A percentile compares a stretch with the other conserved stretches of the same genome.
Evolutionary conservation across 2,797 vertebrate genomes (phyloP).

Genomic region (Liasis olivaceus): DNA sequence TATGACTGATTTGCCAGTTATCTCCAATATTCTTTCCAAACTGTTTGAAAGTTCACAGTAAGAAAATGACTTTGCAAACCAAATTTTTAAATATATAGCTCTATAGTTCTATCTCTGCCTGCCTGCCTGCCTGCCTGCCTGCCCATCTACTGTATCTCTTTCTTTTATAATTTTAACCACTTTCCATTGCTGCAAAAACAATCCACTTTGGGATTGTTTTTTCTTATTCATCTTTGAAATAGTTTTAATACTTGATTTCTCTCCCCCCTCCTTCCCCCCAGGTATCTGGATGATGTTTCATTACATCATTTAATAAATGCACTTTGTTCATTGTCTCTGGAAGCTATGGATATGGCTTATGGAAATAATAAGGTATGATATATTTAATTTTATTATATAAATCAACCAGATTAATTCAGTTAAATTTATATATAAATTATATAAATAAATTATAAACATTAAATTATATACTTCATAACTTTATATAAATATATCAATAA

Average conservation of each 20-base stretch:
- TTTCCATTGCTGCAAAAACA: background rate
- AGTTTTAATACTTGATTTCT: slow-evolving; percentile 63
- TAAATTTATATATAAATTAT: slow-evolving; percentile 23
- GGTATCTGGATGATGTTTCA: slow-evolving; percentile 97
- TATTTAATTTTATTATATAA: slow-evolving; percentile 6
- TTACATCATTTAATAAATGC: slow-evolving; percentile 98
- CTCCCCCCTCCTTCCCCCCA: slow-evolving; percentile 59
- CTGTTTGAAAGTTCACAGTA: slow-evolving; percentile 99
- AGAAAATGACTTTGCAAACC: slow-evolving; percentile 66
- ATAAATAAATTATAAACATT: background rate
- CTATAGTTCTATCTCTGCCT: background rate
- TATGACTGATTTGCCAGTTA: slow-evolving; percentile 97
- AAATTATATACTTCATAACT: background rate
- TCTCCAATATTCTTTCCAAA: slow-evolving; percentile 95
- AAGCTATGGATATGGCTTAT: slow-evolving; percentile 99
- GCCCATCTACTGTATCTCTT: background rate
- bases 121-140: background rate
- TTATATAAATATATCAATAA: slow-evolving; percentile 1
- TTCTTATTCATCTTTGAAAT: slow-evolving; percentile 24
- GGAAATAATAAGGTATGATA: slow-evolving; percentile 93
- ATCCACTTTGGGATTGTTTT: background rate
- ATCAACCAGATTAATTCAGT: background rate
- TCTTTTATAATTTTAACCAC: background rate
- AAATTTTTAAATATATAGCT: slow-evolving; percentile 8
- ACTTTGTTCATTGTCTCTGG: slow-evolving; percentile 95